Conservation (phyloP, 2,797 vertebrate species). For the Hoplostethus mediterraneus region DNA sequence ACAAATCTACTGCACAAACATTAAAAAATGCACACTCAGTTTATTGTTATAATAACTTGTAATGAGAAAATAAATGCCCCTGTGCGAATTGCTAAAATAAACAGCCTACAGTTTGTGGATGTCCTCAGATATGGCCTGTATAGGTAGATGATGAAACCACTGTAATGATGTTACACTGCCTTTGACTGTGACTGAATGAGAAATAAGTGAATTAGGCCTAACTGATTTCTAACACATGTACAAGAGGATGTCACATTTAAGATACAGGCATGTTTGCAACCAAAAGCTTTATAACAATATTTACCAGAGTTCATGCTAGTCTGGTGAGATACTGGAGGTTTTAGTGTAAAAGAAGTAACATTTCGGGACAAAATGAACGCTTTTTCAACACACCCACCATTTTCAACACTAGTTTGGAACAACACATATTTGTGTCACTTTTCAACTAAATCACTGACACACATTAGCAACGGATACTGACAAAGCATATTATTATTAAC, state of each 20-base stretch:
- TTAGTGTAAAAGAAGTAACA: background rate
- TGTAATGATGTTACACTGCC: slow-evolving; percentile 49
- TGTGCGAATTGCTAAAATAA: slow-evolving; percentile 39
- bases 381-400: slow-evolving; percentile 1
- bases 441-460: slow-evolving; percentile 7
- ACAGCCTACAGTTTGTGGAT: slow-evolving; percentile 26
- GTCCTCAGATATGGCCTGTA: slow-evolving; percentile 22
- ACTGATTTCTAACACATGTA: slow-evolving; percentile 67
- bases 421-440: background rate
- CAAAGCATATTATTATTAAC: background rate
- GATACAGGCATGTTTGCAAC: slow-evolving; percentile 39
- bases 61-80: slow-evolving; percentile 60
- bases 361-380: background rate
- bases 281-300: slow-evolving; percentile 27
- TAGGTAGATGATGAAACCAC: slow-evolving; percentile 20
- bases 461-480: background rate
- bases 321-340: slow-evolving; percentile 18
- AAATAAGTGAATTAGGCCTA: slow-evolving; percentile 49
- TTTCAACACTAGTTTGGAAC: background rate
- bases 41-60: slow-evolving; percentile 59
- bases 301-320: slow-evolving; percentile 17
- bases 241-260: slow-evolving; percentile 53
- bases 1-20: slow-evolving; percentile 66
- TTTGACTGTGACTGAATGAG: slow-evolving; percentile 53
- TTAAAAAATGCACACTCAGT: slow-evolving; percentile 53